Percentiles rank a stretch among this genome's conserved stretches.
Conservation (phyloP, 1,140 invertebrate genomes). For the Drosophila erecta region DNA sequence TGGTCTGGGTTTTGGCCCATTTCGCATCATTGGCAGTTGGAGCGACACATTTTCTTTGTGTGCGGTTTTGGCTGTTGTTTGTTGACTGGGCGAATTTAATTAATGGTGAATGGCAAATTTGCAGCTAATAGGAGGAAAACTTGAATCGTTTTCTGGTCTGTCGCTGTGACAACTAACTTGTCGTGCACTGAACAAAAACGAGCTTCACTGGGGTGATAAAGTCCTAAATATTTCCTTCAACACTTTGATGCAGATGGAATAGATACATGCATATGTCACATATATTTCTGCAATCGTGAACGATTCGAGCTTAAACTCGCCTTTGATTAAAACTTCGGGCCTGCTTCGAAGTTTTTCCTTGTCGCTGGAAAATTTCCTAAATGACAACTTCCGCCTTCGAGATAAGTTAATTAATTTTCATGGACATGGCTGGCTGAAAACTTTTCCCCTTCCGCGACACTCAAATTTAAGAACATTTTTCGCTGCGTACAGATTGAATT, state of each 20-base stretch:
- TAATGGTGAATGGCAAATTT: constrained; percentile 79
- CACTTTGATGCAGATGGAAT: no score
- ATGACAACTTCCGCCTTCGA: constrained; percentile 67
- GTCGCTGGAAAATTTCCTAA: constrained; percentile 43
- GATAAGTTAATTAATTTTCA: constrained; percentile 76
- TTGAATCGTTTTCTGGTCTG: constrained; percentile 65
- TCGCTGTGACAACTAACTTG: constrained; percentile 52
- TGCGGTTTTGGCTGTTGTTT: constrained; percentile 39
- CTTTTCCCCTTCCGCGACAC: constrained; percentile 41
- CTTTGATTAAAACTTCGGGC: constrained; percentile 42
- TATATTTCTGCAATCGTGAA: neutral
- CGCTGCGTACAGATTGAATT: constrained; percentile 67
- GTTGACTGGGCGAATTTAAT: constrained; percentile 59
- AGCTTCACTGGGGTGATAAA: no score
- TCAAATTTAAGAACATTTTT: constrained; percentile 69
- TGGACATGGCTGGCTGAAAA: constrained; percentile 55
- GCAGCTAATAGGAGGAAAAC: constrained; percentile 75
- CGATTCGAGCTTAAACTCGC: constrained; percentile 52
- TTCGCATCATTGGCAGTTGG: constrained; percentile 37
- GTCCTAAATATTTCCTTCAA: no score
- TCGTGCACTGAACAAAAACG: constrained; percentile 1
- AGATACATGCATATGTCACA: neutral
- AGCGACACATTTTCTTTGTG: constrained; percentile 39
- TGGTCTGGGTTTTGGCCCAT: constrained; percentile 22
- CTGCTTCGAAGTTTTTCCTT: constrained; percentile 17